These are phyloP conservation scores for Ormyrus thymus DNA, from an alignment of 2,888 invertebrate species.

Conservation along the genomic window DNA sequence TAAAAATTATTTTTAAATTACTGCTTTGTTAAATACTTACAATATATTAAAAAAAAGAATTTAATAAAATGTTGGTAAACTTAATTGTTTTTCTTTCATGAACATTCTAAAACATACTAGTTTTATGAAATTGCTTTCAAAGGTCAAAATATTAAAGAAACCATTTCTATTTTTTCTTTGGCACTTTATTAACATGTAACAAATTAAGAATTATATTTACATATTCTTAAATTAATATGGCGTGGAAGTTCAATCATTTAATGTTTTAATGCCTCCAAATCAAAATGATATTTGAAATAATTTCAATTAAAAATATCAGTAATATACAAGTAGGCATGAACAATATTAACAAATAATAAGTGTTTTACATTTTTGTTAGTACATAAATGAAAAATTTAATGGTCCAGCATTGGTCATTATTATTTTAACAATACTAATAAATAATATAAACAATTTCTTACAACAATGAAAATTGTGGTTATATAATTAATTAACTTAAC, in stretches of 20 bases:
- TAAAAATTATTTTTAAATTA: too few relatives aligned
- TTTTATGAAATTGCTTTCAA: too few relatives aligned
- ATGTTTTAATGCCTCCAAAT: slow-evolving; percentile 60
- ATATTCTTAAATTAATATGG: slow-evolving; percentile 71
- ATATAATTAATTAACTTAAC: slow-evolving; percentile 23
- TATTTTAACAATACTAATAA: slow-evolving; percentile 24
- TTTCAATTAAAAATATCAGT: slow-evolving; percentile 24
- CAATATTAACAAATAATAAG: slow-evolving; percentile 14
- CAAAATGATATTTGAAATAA: slow-evolving; percentile 59
- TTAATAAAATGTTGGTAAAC: too few relatives aligned
- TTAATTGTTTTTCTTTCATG: too few relatives aligned
- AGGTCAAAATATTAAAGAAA: too few relatives aligned
- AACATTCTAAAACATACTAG: too few relatives aligned
- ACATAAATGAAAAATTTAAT: slow-evolving; percentile 20
- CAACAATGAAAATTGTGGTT: slow-evolving; percentile 15
- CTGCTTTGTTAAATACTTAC: too few relatives aligned
- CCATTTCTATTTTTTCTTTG: slow-evolving; percentile 67
- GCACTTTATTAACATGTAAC: slow-evolving; percentile 71
- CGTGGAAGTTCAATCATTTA: slow-evolving; percentile 60
- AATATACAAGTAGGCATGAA: slow-evolving; percentile 23
- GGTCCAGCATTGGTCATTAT: slow-evolving; percentile 12
- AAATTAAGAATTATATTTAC: slow-evolving; percentile 68
- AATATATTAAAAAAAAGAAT: too few relatives aligned
- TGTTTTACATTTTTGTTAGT: slow-evolving; percentile 13
- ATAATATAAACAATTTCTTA: slow-evolving; percentile 36